Base-by-base conservation (phyloP, 1,140 invertebrate genomes). In the Drosophila pseudoananassae region DNA sequence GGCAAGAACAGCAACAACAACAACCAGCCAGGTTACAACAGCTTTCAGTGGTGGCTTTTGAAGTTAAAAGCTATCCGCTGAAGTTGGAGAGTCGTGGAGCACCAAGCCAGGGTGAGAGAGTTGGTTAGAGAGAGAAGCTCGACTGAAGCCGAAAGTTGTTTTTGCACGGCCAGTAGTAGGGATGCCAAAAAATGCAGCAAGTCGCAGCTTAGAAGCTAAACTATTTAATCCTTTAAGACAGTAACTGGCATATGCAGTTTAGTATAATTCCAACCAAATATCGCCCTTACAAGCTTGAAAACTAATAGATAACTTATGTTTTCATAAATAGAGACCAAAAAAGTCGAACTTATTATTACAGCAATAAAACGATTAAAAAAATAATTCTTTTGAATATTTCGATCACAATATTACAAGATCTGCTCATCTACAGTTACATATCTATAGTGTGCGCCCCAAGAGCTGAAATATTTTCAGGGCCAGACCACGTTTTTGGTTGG, bases 1-100 rank as follows among this genome's bases (percentile, higher is more conserved):
- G 58, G 59, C 68, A 66, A 54, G 27, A 61, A 54, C 61, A 54
- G 15, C 46, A 69, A 63, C 55, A 47, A 75, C 58, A 64, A 66
- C 47, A 57, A 51, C 15, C 20, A n/a, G 29, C 65, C 65, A 72
- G 60, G 60, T 75, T 75, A 75, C 81, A 69, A 52, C 61, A 87
- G 82, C 82, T 87, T 84, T 80, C 64, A 72, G 80, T 71, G 70
- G 70, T 83, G 80, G 81, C 83, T 79, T 73, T 76, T 87, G 69
- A 85, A 87, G 82, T 87, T 75, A 43, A 40, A 58, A 56, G 57
- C 3, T 15, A 5, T 9, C 14, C 4, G 14, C 4, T 12, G 3
- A 54, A 73, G 49, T 40, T 27, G 31, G 25, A 46, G 29, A 23
- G 38, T 10, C 3, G 12, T n/a, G 49, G 23, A 61, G 46, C 49